A percentile compares a stretch with the other conserved stretches of the same genome.
Conservation (phyloP, 2,797 vertebrate genomes). For the Microcaecilia unicolor region DNA sequence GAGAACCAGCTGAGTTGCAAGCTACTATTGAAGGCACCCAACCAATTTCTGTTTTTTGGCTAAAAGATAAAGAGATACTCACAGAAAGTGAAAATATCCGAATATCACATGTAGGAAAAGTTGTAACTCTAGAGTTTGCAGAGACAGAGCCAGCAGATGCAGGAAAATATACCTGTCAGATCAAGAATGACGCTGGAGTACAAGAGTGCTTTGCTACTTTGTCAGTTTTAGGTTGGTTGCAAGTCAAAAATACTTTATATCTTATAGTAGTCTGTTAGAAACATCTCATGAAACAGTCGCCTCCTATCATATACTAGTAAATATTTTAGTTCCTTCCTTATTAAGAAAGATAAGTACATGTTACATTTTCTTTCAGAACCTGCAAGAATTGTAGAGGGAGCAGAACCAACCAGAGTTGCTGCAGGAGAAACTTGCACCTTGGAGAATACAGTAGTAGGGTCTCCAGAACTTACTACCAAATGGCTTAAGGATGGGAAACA, state of each 20-base stretch:
- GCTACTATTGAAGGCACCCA: slow-evolving; percentile 77
- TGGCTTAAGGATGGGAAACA: slow-evolving; percentile 89
- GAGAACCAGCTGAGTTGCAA: slow-evolving; percentile 74
- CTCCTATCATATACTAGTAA: not conserved
- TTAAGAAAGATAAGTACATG: slow-evolving; percentile 3
- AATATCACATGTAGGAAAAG: slow-evolving; percentile 80
- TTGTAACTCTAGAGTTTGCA: slow-evolving; percentile 71
- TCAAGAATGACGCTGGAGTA: slow-evolving; percentile 88
- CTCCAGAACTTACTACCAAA: slow-evolving; percentile 77
- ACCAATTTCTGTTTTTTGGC: slow-evolving; percentile 86
- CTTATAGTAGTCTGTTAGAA: no score
- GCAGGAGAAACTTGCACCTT: slow-evolving; percentile 82
- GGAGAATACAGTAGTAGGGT: slow-evolving; percentile 84
- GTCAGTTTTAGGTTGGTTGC: slow-evolving; percentile 81
- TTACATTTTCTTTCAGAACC: slow-evolving; percentile 71
- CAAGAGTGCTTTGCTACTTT: slow-evolving; percentile 78
- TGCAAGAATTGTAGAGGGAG: slow-evolving; percentile 85
- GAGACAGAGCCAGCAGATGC: slow-evolving; percentile 67
- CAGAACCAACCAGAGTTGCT: slow-evolving; percentile 77
- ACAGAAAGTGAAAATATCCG: slow-evolving; percentile 86
- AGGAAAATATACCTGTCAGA: slow-evolving; percentile 86
- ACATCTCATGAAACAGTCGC: not conserved
- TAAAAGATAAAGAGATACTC: slow-evolving; percentile 91
- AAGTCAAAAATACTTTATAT: no score
- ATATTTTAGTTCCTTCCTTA: not conserved